Evolutionary conservation across 2,797 vertebrate genomes (phyloP).

Genomic region (Muscicapa comitata): DNA sequence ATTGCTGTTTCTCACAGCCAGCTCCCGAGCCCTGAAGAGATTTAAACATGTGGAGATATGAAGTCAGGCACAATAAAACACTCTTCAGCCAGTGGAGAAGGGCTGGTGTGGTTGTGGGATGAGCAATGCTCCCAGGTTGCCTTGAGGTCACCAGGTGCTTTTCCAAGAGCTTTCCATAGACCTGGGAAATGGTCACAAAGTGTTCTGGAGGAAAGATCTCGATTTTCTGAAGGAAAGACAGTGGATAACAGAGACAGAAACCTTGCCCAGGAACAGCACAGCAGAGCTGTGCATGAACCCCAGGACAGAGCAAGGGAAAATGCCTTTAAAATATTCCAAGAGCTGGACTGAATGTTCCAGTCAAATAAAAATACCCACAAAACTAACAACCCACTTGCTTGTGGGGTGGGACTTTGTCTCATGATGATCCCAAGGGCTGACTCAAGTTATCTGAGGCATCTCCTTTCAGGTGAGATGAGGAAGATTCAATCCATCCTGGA

Average conservation of each 20-base stretch:
- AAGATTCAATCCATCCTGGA: background rate
- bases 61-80: background rate
- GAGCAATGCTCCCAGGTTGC: background rate
- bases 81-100: background rate
- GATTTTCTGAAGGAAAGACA: background rate
- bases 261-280: background rate
- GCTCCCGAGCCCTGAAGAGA: background rate
- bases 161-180: background rate
- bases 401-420: background rate
- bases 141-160: background rate
- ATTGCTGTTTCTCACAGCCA: background rate
- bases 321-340: background rate
- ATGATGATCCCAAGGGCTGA: background rate
- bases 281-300: background rate
- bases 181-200: background rate
- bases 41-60: background rate
- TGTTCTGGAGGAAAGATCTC: background rate
- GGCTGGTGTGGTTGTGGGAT: background rate
- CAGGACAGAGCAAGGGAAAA: background rate
- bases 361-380: background rate
- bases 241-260: background rate
- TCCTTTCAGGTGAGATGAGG: background rate
- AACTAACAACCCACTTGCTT: background rate
- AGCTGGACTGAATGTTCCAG: background rate
- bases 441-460: background rate